phyloP scores from a whole-genome alignment of 2,888 invertebrate species.

The Drosophila fungiperda region DNA sequence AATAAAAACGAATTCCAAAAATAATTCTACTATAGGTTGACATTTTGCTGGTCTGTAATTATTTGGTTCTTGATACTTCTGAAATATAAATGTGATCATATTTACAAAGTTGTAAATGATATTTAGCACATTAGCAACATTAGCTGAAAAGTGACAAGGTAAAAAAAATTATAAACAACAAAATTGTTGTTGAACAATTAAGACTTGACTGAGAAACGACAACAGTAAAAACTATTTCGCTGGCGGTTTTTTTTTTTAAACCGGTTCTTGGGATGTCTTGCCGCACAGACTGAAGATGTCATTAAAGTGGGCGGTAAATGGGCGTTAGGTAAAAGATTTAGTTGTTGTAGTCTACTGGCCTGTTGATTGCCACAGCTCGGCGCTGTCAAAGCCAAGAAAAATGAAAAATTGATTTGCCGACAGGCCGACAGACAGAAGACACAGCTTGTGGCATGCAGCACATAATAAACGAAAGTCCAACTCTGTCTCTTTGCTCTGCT shows the following conservation, averaged over 20 bases:
- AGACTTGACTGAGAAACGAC: conserved; percentile 12
- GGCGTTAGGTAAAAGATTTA: not conserved
- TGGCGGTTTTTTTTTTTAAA: not conserved
- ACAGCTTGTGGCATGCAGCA: not conserved
- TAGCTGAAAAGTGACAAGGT: conserved; percentile 5
- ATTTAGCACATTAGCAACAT: conserved; percentile 45
- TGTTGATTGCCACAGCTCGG: conserved; percentile 23
- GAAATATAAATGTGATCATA: conserved; percentile 38
- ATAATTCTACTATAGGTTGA: conserved; percentile 23
- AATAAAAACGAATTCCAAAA: conserved; percentile 18
- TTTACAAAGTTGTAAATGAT: conserved; percentile 55
- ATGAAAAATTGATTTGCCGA: conserved; percentile 57
- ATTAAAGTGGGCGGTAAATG: conserved; percentile 33
- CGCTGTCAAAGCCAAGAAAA: conserved; percentile 14
- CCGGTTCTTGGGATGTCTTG: conserved; percentile 17
- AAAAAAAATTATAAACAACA: conserved; percentile 17
- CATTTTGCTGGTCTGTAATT: conserved; percentile 37
- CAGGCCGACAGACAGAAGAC: not conserved
- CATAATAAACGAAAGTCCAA: not conserved
- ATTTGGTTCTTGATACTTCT: conserved; percentile 32
- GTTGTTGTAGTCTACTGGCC: conserved; percentile 2
- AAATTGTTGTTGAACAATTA: conserved; percentile 52
- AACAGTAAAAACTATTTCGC: conserved; percentile 8
- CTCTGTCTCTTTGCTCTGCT: conserved; percentile 7
- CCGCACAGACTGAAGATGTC: conserved; percentile 11